Evolutionary conservation across 2,888 invertebrate genomes (phyloP).

Genomic region (Fragum fragum): DNA sequence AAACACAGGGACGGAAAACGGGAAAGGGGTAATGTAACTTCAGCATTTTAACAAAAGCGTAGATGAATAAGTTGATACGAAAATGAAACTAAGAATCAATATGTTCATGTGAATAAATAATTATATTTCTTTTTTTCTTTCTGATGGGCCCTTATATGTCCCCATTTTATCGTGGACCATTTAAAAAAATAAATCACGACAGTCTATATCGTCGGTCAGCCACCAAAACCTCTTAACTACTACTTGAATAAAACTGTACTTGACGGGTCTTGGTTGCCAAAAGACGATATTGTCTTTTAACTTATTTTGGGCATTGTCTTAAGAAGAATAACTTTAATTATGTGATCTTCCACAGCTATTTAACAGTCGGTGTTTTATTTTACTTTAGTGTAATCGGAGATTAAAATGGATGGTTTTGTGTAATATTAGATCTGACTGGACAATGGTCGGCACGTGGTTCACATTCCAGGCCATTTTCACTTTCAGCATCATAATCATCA

Average conservation of each 20-base stretch:
- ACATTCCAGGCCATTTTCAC: background rate
- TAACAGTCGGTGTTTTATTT: slow-evolving; percentile 20
- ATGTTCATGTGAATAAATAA: too few relatives aligned
- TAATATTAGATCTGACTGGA: background rate
- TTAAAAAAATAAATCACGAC: background rate
- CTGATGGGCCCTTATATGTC: too few relatives aligned
- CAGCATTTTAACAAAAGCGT: too few relatives aligned
- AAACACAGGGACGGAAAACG: too few relatives aligned
- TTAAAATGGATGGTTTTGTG: slow-evolving; percentile 9
- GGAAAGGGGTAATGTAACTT: too few relatives aligned
- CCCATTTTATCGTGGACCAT: background rate
- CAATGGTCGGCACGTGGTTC: slow-evolving; percentile 4
- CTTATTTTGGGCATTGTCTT: slow-evolving; percentile 1
- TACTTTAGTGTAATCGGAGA: background rate
- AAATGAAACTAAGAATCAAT: too few relatives aligned
- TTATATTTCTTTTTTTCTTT: too few relatives aligned
- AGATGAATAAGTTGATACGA: too few relatives aligned
- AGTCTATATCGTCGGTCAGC: too few relatives aligned
- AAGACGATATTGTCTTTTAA: background rate
- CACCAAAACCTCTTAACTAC: too few relatives aligned
- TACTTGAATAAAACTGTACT: too few relatives aligned
- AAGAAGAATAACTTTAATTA: background rate
- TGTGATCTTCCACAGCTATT: slow-evolving; percentile 11
- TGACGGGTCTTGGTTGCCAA: too few relatives aligned
- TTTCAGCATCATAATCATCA: slow-evolving; percentile 7